phyloP scores from a whole-genome alignment of 2,888 invertebrate genomes.

The Abrostola triplasia region DNA sequence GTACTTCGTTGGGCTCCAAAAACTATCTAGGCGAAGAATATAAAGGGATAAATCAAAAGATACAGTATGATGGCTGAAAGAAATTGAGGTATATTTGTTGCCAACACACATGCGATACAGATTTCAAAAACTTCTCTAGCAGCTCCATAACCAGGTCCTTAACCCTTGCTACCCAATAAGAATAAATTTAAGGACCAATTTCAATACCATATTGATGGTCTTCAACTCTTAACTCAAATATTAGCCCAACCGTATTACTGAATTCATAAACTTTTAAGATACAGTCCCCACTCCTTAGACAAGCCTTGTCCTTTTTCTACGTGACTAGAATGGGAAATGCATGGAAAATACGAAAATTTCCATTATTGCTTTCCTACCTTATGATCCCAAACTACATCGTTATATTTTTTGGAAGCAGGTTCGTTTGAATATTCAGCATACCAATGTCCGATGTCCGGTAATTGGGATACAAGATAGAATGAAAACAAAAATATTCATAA shows the following conservation, averaged over 20 bases:
- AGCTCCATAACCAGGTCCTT: no score
- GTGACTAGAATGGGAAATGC: constrained; percentile 1
- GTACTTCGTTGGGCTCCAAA: no score
- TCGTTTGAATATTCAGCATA: not conserved
- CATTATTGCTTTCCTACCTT: constrained; percentile 2
- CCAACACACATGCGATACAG: no score
- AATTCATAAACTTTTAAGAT: constrained; percentile 4
- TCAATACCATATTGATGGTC: not conserved
- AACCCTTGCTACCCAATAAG: no score
- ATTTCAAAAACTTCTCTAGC: no score
- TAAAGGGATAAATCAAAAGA: no score
- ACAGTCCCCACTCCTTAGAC: constrained; percentile 3
- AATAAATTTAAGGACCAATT: no score
- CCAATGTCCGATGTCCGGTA: not conserved
- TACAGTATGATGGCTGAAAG: no score
- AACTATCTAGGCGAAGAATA: no score
- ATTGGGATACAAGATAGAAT: not conserved
- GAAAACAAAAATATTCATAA: no score
- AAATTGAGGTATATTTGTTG: no score
- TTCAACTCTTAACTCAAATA: constrained; percentile 1
- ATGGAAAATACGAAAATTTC: not conserved
- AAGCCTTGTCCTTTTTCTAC: constrained; percentile 3
- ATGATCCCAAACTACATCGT: not conserved
- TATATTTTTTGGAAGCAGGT: not conserved
- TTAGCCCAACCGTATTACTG: not conserved